Base-by-base conservation (phyloP, 2,888 invertebrate species). In the Andricus curvator region DNA sequence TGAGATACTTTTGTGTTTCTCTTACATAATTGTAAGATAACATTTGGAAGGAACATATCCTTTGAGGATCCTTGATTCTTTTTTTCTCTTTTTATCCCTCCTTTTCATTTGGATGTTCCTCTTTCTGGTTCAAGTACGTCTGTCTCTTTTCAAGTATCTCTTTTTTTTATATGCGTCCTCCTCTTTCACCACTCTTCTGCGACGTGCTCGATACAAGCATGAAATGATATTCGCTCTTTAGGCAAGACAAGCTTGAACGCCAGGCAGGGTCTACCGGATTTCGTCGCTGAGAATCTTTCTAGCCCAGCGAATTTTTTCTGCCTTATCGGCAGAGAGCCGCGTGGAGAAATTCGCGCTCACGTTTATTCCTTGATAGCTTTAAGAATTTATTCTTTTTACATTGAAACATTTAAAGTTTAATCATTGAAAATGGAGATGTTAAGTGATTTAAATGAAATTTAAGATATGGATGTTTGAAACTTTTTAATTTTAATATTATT, bases 141-240 rank as follows among this genome's bases (percentile, higher is more conserved):
- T 66, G 76, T 67, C 77, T 65, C 56, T 68, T 29, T 51, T 66
- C 79, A 62, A 17, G 62, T 56, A 13, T 51, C 74, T 44, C 51
- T 78, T 77, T 79, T 60, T 60, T 13, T 77, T 9, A 33, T 78
- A 81, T 77, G 77, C 70, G 64, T 78, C 60, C 44, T 41, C 48
- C 66, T 33, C 79, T 77, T 80, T 76, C 80, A 29, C 68, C 25
- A 77, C 66, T 64, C 79, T 60, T 74, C 48, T 64, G 77, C 68
- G 66, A 62, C 78, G 56, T 81, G 76, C 77, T 56, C 79, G 65
- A 78, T 74, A 74, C 74, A 74, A 74, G 56, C 56, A 51, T 29
- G 20, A 74, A 29, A 17, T 51, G 56, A 29, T 56, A 74, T 60
- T 74, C 56, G 51, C n/a, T n/a, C 56, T 33, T 48, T 33, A 37